A percentile compares a stretch with the other conserved stretches of the same genome.
These are phyloP conservation scores for Celastrina argiolus DNA, from an alignment of 2,888 invertebrate species.

Conservation along the genomic window DNA sequence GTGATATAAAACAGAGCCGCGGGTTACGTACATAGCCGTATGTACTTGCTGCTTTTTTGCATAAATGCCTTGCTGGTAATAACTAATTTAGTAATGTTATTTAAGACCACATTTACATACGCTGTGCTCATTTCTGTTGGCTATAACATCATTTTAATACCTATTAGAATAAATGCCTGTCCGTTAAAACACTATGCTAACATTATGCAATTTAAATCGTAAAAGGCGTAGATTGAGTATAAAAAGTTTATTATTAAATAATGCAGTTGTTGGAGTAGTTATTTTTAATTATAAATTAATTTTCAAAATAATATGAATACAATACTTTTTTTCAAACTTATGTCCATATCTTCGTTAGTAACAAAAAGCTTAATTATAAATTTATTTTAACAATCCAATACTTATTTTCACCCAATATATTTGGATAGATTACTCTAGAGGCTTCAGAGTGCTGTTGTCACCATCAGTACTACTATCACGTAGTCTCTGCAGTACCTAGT, in stretches of 20 bases:
- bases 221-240: not conserved
- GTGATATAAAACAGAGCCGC: constrained; percentile 30
- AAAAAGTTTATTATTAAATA: not conserved
- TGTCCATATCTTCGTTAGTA: too few relatives aligned
- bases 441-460: too few relatives aligned
- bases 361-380: too few relatives aligned
- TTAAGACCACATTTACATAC: constrained; percentile 30
- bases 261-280: not conserved
- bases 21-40: constrained; percentile 33
- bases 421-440: too few relatives aligned
- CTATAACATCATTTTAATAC: constrained; percentile 11
- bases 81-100: constrained; percentile 34
- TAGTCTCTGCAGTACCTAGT: too few relatives aligned
- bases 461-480: too few relatives aligned
- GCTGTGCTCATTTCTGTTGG: constrained; percentile 27
- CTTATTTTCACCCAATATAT: too few relatives aligned
- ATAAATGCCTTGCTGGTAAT: constrained; percentile 32
- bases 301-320: not conserved
- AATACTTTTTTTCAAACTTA: too few relatives aligned
- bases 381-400: too few relatives aligned
- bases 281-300: too few relatives aligned
- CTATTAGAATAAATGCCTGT: constrained; percentile 6
- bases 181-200: not conserved
- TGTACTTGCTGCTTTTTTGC: constrained; percentile 33
- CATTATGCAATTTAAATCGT: constrained; percentile 4